phyloP scores from a whole-genome alignment of 2,797 vertebrate genomes.

The Gadopsis bispinosus region DNA sequence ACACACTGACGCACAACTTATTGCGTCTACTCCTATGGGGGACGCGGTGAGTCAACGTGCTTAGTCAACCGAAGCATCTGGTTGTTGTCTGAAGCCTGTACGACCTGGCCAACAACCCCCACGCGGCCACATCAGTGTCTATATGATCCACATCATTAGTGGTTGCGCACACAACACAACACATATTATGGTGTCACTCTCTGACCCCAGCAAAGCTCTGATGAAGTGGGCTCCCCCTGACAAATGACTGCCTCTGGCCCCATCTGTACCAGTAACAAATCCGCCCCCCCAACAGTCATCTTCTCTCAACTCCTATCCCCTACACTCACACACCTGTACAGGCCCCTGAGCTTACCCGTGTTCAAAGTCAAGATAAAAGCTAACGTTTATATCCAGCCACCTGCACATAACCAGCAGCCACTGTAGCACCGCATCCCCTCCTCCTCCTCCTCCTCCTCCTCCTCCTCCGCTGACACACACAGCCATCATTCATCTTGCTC shows the following conservation, averaged over 20 bases:
- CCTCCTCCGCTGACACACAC: conserved; percentile 68
- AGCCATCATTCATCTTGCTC: conserved; percentile 73
- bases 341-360: conserved; percentile 65
- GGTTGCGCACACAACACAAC: conserved; percentile 55
- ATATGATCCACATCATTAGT: conserved; percentile 72
- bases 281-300: conserved; percentile 10
- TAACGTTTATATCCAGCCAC: conserved; percentile 70
- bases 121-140: conserved; percentile 55
- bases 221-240: conserved; percentile 62
- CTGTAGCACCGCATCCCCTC: conserved; percentile 26
- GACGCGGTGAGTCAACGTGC: conserved; percentile 65
- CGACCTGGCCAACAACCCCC: conserved; percentile 15
- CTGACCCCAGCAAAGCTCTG: conserved; percentile 64
- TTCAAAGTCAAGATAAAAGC: conserved; percentile 82
- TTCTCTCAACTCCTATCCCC: conserved; percentile 30
- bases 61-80: conserved; percentile 76
- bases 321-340: conserved; percentile 57
- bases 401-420: conserved; percentile 73
- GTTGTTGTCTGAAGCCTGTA: conserved; percentile 69
- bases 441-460: conserved; percentile 20
- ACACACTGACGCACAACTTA: conserved; percentile 49
- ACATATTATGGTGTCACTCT: conserved; percentile 55
- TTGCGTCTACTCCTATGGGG: conserved; percentile 48
- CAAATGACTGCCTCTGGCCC: conserved; percentile 70
- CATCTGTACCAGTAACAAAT: conserved; percentile 45